Conservation (phyloP, 1,140 invertebrate species). For the Meloidogyne exigua region DNA sequence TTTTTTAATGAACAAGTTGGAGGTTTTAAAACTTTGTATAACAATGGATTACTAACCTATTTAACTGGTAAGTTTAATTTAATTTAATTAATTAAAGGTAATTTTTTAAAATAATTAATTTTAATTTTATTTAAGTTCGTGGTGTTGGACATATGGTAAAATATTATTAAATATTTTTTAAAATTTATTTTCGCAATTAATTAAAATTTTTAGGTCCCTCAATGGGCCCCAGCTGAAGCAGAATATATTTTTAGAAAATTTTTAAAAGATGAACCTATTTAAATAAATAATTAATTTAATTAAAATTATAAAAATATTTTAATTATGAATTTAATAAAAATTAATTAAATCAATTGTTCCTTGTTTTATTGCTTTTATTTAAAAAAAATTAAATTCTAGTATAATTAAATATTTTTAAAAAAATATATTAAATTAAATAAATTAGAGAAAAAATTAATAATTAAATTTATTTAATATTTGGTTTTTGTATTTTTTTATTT, state of each 20-base stretch:
- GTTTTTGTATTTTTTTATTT: no score
- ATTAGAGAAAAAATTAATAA: no score
- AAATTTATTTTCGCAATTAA: background rate
- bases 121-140: conserved; percentile 27
- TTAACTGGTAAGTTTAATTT: conserved; percentile 33
- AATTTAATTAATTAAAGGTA: background rate
- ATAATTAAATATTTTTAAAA: no score
- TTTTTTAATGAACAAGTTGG: conserved; percentile 50
- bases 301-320: no score
- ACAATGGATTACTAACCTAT: conserved; percentile 44
- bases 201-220: conserved; percentile 65
- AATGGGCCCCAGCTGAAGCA: conserved; percentile 66
- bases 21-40: conserved; percentile 54
- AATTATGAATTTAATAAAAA: no score
- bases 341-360: no score
- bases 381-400: no score
- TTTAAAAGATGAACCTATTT: background rate
- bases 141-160: conserved; percentile 61
- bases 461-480: no score
- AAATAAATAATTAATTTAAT: background rate
- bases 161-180: background rate
- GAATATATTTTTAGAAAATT: conserved; percentile 65
- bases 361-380: no score
- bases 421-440: no score
- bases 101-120: no score